A percentile compares a stretch with the other conserved stretches of the same genome.
Evolutionary conservation across 1,140 invertebrate genomes (phyloP).

Genomic region (Calephelis nemesis): DNA sequence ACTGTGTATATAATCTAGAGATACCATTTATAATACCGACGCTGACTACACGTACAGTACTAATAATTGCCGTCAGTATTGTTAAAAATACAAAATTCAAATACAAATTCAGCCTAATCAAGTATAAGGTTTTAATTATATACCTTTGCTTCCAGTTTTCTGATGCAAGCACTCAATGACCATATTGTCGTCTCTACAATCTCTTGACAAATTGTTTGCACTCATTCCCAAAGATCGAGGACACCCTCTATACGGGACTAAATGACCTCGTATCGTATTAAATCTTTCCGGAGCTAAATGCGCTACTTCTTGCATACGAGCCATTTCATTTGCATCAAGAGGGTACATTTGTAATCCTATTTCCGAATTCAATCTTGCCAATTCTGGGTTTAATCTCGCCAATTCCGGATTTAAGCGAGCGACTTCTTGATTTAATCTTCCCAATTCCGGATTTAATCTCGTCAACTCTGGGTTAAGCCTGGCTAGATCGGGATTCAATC

Average conservation of each 20-base stretch:
- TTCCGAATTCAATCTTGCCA: constrained; percentile 37
- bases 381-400: constrained; percentile 36
- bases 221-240: constrained; percentile 53
- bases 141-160: constrained; percentile 62
- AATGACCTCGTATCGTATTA: constrained; percentile 60
- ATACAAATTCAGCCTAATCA: too few species aligned
- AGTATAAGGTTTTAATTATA: not conserved
- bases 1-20: too few species aligned
- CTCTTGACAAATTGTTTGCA: constrained; percentile 53
- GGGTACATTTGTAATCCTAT: constrained; percentile 47
- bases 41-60: too few species aligned
- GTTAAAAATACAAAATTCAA: not conserved
- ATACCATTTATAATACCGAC: too few species aligned
- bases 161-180: constrained; percentile 64
- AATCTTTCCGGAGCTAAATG: constrained; percentile 54
- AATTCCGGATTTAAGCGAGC: constrained; percentile 42
- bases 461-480: constrained; percentile 44
- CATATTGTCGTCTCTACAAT: constrained; percentile 49
- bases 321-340: constrained; percentile 45
- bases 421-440: constrained; percentile 30
- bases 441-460: constrained; percentile 37
- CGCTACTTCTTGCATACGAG: constrained; percentile 44
- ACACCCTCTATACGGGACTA: constrained; percentile 60
- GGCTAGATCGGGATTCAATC: constrained; percentile 42
- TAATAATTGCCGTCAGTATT: not conserved